Percentiles rank a stretch among this genome's conserved stretches.
Conservation (phyloP, 2,113 vertebrate genomes). For the Nycticebus coucang region DNA sequence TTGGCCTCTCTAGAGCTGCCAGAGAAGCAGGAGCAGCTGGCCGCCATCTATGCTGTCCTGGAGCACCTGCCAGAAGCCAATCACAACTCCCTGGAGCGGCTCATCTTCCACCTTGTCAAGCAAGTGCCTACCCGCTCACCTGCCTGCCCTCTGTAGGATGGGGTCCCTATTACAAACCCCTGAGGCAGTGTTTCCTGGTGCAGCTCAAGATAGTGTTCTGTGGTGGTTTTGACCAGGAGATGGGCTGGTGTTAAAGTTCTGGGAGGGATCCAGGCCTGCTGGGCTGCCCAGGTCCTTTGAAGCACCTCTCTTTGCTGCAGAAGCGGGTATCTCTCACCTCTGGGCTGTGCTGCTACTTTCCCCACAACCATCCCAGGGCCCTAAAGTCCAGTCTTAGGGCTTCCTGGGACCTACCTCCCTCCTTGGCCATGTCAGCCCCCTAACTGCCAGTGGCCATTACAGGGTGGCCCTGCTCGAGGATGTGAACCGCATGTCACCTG, state of each 20-base stretch:
- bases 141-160: not conserved
- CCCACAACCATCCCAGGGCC: no score
- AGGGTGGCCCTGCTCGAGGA: constrained; percentile 95
- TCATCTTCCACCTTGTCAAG: constrained; percentile 98
- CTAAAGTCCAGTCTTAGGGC: not conserved
- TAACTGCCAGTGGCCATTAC: constrained; percentile 33
- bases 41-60: constrained; percentile 91
- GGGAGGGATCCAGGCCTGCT: not conserved
- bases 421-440: fast-evolving
- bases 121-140: constrained; percentile 66
- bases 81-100: constrained; percentile 93
- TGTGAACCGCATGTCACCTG: constrained; percentile 97
- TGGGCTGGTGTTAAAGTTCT: not conserved
- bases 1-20: constrained; percentile 89
- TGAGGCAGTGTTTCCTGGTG: fast-evolving
- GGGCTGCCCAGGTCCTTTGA: fast-evolving
- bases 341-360: not conserved
- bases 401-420: not conserved
- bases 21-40: constrained; percentile 94
- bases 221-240: not conserved
- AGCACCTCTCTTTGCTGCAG: not conserved
- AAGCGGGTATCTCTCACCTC: not conserved
- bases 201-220: fast-evolving
- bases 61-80: constrained; percentile 93
- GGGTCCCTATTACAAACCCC: not conserved